phyloP scores from a whole-genome alignment of 2,113 vertebrate genomes.

The Circaetus gallicus region DNA sequence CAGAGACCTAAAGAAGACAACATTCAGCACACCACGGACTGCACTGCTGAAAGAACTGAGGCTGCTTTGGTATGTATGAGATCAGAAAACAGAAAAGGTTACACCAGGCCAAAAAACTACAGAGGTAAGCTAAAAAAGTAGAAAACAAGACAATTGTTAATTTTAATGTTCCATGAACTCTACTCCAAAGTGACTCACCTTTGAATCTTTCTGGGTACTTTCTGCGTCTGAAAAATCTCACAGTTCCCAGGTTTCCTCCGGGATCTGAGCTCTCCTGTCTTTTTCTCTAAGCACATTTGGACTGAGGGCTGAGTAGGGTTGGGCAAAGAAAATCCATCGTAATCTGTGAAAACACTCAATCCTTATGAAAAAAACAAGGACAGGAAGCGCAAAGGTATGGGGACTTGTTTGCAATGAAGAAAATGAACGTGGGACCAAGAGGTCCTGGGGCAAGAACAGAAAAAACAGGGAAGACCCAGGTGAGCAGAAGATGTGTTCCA shows the following conservation, averaged over 20 bases:
- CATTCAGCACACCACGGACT: not conserved
- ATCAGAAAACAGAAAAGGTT: not conserved
- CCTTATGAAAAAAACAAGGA: not conserved
- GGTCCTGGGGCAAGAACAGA: not conserved
- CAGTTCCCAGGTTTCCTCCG: not conserved
- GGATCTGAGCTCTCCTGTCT: not conserved
- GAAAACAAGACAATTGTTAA: not conserved
- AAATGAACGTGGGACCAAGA: not conserved
- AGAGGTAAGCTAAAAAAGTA: not conserved
- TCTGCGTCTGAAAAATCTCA: not conserved
- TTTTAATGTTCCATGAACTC: not conserved
- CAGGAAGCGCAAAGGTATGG: not conserved
- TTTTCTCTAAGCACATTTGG: not conserved
- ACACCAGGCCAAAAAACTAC: not conserved
- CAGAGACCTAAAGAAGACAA: not conserved
- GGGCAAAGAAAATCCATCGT: not conserved
- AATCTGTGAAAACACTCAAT: not conserved
- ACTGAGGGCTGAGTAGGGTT: not conserved
- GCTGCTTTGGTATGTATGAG: not conserved
- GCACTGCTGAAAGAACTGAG: not conserved
- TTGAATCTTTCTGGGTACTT: not conserved
- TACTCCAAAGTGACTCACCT: not conserved
- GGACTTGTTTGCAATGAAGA: not conserved
- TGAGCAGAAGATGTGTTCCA: not conserved
- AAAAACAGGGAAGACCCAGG: not conserved